Base-by-base conservation (phyloP, 1,140 invertebrate species). In the Hestina assimilis region DNA sequence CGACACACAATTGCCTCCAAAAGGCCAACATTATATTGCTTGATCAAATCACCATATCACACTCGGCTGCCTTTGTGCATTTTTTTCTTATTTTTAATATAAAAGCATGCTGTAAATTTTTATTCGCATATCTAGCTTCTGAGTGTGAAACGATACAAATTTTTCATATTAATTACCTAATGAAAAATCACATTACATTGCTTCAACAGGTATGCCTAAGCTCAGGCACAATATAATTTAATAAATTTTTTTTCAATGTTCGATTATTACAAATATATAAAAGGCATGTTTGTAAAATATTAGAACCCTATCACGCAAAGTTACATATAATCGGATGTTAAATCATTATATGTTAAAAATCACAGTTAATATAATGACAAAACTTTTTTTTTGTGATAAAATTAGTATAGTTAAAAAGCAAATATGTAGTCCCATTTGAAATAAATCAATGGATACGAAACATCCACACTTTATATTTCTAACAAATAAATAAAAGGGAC, bases 191-290 rank as follows among this genome's bases (percentile, higher is more conserved):
- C 59, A 67, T 71, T 64, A 38, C 69, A 80, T 77, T 79, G 79
- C 73, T 80, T 75, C 48, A 64, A 66, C 58, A 51, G 73, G 74
- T 80, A 84, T 77, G 70, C 78, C 50, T 68, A 81, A 62, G 64
- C 68, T 65, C 42, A 48, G 11, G 45, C 45, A 12, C 17, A 33
- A 19, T 20, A 28, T 47, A 19, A 19, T n/a, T n/a, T 33, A 19
- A 38, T 14, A 38, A 35, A 15, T 2, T 14, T 17, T 38, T 38
- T 17, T 12, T 9, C n/a, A 1, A 3, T 19, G 8, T 19, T 12
- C 33, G 7, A 17, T 17, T 31, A 11, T 31, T 7, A 12, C 11
- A 31, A 31, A 31, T 31, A 33, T 7, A 14, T 33, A 11, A n/a
- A n/a, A n/a, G n/a, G n/a, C n/a, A n/a, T n/a, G n/a, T n/a, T n/a